Percentiles rank a stretch among this genome's conserved stretches.
Conservation (phyloP, 1,140 invertebrate species). For the Drosophila lacertosa region DNA sequence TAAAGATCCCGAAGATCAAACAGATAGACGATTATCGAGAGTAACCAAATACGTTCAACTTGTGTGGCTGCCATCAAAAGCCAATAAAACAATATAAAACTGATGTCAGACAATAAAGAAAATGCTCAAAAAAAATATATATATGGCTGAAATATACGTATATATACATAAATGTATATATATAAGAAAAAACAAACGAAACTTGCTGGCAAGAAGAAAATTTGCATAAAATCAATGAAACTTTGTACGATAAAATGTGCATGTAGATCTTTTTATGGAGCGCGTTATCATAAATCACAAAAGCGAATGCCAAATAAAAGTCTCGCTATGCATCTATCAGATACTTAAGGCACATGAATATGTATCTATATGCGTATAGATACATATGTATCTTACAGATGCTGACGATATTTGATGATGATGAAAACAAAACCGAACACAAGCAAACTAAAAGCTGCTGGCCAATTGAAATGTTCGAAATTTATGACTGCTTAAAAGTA, state of each 20-base stretch:
- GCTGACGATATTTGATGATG: constrained; percentile 64
- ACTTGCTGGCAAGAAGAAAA: constrained; percentile 36
- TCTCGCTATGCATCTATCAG: constrained; percentile 60
- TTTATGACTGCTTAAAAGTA: constrained; percentile 56
- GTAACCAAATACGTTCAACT: constrained; percentile 61
- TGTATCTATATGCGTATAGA: too few species aligned
- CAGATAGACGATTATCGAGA: constrained; percentile 12
- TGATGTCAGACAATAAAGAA: constrained; percentile 47
- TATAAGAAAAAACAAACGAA: constrained; percentile 4
- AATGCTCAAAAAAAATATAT: constrained; percentile 69
- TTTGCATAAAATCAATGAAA: constrained; percentile 78
- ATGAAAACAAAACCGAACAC: constrained; percentile 64
- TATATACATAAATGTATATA: constrained; percentile 21
- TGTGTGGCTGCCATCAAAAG: constrained; percentile 64
- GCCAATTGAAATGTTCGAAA: constrained; percentile 69
- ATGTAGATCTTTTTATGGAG: constrained; percentile 53
- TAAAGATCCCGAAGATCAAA: constrained; percentile 16
- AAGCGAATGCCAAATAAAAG: constrained; percentile 63
- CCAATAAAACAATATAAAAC: constrained; percentile 71
- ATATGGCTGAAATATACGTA: constrained; percentile 41
- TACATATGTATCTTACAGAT: constrained; percentile 38
- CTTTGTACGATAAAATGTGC: constrained; percentile 44
- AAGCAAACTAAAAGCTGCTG: constrained; percentile 29
- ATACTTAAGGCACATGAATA: constrained; percentile 37
- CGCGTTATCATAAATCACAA: constrained; percentile 77